These are phyloP conservation scores for Metopolophium dirhodum DNA, from an alignment of 1,140 invertebrate species.

Conservation along the genomic window DNA sequence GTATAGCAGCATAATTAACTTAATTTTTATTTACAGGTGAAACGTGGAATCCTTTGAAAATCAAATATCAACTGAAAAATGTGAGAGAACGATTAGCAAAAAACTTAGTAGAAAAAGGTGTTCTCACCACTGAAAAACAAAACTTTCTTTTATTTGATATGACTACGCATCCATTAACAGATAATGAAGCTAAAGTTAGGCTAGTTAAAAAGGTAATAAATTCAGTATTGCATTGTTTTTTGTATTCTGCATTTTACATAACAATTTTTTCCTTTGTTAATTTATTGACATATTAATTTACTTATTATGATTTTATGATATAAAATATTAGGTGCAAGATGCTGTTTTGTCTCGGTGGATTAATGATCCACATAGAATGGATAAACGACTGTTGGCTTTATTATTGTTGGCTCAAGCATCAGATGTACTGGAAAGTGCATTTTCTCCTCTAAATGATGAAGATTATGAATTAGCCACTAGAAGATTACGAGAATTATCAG, in stretches of 20 bases:
- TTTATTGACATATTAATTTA: background rate
- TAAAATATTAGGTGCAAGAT: slow-evolving; percentile 86
- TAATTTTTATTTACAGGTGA: slow-evolving; percentile 76
- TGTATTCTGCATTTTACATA: background rate
- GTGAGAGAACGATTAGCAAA: slow-evolving; percentile 98
- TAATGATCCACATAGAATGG: slow-evolving; percentile 97
- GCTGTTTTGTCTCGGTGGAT: slow-evolving; percentile 95
- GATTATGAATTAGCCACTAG: slow-evolving; percentile 99
- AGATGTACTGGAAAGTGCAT: slow-evolving; percentile 99
- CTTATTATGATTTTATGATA: background rate
- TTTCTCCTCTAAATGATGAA: slow-evolving; percentile 96
- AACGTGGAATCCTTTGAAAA: slow-evolving; percentile 99
- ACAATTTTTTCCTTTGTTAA: background rate
- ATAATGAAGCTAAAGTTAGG: slow-evolving; percentile 93
- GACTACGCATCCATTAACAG: slow-evolving; percentile 98
- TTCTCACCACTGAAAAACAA: slow-evolving; percentile 99
- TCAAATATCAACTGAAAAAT: slow-evolving; percentile 98
- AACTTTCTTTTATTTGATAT: slow-evolving; percentile 99
- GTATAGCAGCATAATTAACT: slow-evolving; percentile 54
- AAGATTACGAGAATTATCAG: slow-evolving; percentile 91
- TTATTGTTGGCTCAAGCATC: slow-evolving; percentile 96
- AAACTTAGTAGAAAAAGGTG: slow-evolving; percentile 99
- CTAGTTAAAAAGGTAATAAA: slow-evolving; percentile 89
- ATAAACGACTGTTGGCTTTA: slow-evolving; percentile 89
- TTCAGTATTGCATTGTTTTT: background rate